phyloP scores from a whole-genome alignment of 2,113 vertebrate genomes.

The Sturnira hondurensis region DNA sequence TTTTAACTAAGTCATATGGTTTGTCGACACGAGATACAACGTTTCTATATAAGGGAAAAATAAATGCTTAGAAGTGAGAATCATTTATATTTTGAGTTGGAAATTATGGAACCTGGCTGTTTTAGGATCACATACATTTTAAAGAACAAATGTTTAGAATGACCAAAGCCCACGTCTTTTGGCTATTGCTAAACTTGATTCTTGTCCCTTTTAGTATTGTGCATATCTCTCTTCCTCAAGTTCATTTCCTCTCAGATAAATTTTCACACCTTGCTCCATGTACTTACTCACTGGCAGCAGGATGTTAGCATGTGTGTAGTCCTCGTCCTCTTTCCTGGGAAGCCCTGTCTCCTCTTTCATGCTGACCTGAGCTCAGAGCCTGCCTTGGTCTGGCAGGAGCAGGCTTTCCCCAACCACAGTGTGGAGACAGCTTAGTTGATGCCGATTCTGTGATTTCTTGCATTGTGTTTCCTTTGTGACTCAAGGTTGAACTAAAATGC shows the following conservation, averaged over 20 bases:
- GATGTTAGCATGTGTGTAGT: constrained; percentile 5
- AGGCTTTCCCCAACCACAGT: neutral
- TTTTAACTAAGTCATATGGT: constrained; percentile 40
- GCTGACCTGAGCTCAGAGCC: neutral
- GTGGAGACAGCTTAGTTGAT: neutral
- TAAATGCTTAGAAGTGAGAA: neutral
- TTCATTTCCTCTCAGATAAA: neutral
- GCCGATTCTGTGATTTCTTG: neutral
- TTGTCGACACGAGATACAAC: neutral
- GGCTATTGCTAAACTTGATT: constrained; percentile 46
- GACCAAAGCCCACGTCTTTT: constrained; percentile 62
- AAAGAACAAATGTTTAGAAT: constrained; percentile 55
- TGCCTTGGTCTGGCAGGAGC: neutral
- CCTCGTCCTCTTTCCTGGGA: neutral
- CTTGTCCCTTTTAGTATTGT: neutral
- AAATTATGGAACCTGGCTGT: constrained; percentile 21
- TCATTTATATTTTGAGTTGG: constrained; percentile 49
- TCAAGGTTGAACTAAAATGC: constrained; percentile 65
- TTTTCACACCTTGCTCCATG: neutral
- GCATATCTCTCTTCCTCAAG: neutral
- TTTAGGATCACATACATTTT: constrained; percentile 13
- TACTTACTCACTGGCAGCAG: neutral
- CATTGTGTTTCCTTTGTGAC: constrained; percentile 53
- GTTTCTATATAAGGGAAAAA: constrained; percentile 9
- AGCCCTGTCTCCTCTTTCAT: neutral